Base-by-base conservation (phyloP, 2,888 invertebrate species). In the Chydorus sphaericus region DNA sequence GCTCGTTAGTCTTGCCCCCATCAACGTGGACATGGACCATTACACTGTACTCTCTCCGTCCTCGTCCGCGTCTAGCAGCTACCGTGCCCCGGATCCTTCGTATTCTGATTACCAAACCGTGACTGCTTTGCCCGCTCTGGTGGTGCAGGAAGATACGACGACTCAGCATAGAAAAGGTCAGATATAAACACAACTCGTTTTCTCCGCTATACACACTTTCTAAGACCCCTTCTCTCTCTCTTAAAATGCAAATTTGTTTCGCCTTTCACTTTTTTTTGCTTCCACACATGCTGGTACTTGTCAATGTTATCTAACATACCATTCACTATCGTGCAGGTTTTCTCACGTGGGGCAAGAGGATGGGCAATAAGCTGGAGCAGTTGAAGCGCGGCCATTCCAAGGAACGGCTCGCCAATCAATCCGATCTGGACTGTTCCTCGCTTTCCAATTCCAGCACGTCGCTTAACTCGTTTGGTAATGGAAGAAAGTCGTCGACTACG, bases 321-420 rank as follows among this genome's bases (percentile, higher is more conserved):
- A n/a, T n/a, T n/a, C n/a, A n/a, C n/a, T n/a, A n/a, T n/a, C n/a
- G n/a, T n/a, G 57, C 73, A 80, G 80, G 80, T 66, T 73, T 78
- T 62, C 78, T 81, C 60, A 81, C 82, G 62, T 85, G 85, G 85
- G 82, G 85, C 64, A 79, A 82, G 59, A 77, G 81, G 61, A 83
- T 85, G 82, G 83, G 84, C 61, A 81, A 81, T 63, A 84, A 83
- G 69, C 72, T 85, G 65, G 85, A 85, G 65, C 77, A 82, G 66
- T 73, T 85, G 59, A 80, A 83, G 62, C 78, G 81, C 62, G 71
- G 76, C 55, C 81, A 82, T 55, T 70, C 76, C 63, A 77, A 80
- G 69, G 78, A 63, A 54, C 61, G 61, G 48, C 52, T 59, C 20
- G 18, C 38, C n/a, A n/a, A n/a, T n/a, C n/a, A n/a, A n/a, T n/a